Conservation (phyloP, 2,113 vertebrate species). For the Athene noctua region DNA sequence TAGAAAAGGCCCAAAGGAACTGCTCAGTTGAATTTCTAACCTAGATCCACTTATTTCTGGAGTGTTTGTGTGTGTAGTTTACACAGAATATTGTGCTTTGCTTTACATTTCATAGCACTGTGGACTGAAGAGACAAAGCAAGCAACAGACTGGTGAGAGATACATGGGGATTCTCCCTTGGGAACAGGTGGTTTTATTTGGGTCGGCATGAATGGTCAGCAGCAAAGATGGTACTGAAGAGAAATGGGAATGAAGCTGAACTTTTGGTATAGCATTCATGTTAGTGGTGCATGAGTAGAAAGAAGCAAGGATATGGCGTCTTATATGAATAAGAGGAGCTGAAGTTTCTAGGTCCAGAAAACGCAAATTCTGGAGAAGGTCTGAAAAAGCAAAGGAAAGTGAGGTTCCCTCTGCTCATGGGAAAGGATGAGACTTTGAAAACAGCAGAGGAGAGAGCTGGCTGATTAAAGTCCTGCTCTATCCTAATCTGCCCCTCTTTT, state of each 20-base stretch:
- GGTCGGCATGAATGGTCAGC: neutral
- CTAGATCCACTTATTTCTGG: neutral
- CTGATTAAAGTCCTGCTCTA: neutral
- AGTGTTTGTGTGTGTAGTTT: neutral
- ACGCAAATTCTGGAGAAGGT: neutral
- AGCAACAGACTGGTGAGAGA: neutral
- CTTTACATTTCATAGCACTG: neutral
- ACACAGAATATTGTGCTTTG: neutral
- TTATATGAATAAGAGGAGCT: neutral
- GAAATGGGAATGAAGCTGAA: neutral
- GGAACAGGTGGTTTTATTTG: neutral
- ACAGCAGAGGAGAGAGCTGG: neutral
- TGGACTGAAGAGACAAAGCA: neutral
- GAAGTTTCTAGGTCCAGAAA: neutral
- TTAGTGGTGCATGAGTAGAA: neutral
- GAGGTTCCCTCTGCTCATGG: neutral
- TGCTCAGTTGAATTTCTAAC: neutral
- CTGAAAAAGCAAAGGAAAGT: neutral
- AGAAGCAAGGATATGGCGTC: neutral
- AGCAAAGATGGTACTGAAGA: neutral
- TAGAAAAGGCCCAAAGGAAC: neutral
- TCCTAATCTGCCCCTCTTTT: neutral
- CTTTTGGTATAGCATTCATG: neutral
- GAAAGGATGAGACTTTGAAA: neutral
- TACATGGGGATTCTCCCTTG: neutral